phyloP scores from a whole-genome alignment of 2,888 invertebrate species.

The Lepidocyrtinus sp. region DNA sequence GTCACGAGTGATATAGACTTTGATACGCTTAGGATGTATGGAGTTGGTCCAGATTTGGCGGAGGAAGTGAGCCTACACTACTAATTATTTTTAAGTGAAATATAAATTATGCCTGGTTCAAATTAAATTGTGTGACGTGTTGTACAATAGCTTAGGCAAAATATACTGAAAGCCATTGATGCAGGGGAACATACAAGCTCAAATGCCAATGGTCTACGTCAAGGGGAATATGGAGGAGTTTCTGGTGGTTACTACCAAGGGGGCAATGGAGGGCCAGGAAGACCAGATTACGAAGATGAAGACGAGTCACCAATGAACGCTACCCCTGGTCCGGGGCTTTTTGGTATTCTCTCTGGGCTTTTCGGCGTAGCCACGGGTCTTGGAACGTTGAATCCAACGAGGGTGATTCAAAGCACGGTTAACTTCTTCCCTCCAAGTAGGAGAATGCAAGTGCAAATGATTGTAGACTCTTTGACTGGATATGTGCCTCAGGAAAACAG shows the following conservation, averaged over 20 bases:
- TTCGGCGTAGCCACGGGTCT: constrained; percentile 62
- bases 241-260: constrained; percentile 46
- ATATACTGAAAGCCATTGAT: constrained; percentile 51
- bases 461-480: constrained; percentile 54
- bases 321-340: constrained; percentile 47
- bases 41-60: constrained; percentile 37
- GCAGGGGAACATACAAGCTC: constrained; percentile 27
- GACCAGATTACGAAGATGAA: constrained; percentile 33
- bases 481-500: constrained; percentile 45
- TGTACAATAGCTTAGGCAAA: constrained; percentile 39
- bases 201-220: constrained; percentile 21
- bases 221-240: constrained; percentile 46
- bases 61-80: constrained; percentile 46
- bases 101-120: background rate
- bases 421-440: constrained; percentile 62
- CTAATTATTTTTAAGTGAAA: too few relatives aligned
- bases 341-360: constrained; percentile 54
- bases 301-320: constrained; percentile 14
- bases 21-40: constrained; percentile 34
- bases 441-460: constrained; percentile 47
- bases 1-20: constrained; percentile 26
- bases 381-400: constrained; percentile 53
- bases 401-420: constrained; percentile 62
- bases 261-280: constrained; percentile 28
- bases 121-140: background rate